phyloP scores from a whole-genome alignment of 2,797 vertebrate species.

The Xyrichtys novacula region DNA sequence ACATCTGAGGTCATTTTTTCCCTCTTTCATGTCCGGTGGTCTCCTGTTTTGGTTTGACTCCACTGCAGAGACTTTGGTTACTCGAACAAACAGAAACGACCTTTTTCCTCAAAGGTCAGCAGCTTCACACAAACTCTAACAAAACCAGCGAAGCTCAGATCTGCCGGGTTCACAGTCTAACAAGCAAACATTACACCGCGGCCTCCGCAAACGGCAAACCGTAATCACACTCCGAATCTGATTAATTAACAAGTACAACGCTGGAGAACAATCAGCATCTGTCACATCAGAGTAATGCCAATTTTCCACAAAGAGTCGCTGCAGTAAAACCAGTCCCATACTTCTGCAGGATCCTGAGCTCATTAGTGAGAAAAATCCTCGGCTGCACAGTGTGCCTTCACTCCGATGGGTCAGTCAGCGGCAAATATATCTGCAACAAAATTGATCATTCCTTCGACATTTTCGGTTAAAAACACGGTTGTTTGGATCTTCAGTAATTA shows the following conservation, averaged over 20 bases:
- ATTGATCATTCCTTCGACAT: too few species aligned
- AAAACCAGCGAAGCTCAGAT: slow-evolving; percentile 31
- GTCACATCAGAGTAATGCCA: slow-evolving; percentile 1
- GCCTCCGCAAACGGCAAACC: slow-evolving; percentile 19
- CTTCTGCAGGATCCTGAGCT: neutral
- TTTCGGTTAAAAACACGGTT: too few species aligned
- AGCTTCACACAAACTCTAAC: slow-evolving; percentile 36
- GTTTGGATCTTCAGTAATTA: too few species aligned
- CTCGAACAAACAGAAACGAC: slow-evolving; percentile 51
- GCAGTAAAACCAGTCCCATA: neutral
- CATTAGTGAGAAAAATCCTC: neutral
- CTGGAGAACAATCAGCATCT: slow-evolving; percentile 8
- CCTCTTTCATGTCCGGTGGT: slow-evolving; percentile 11
- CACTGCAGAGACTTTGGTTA: slow-evolving; percentile 37
- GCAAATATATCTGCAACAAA: neutral
- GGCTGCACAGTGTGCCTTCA: neutral
- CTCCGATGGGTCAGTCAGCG: neutral
- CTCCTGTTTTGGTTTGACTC: slow-evolving; percentile 30
- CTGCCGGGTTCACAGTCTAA: slow-evolving; percentile 37
- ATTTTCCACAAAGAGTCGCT: neutral
- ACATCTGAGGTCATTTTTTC: neutral
- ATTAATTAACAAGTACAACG: slow-evolving; percentile 40
- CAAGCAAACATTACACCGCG: slow-evolving; percentile 36
- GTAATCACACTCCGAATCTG: slow-evolving; percentile 21
- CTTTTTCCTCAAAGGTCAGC: slow-evolving; percentile 66